Evolutionary conservation across 2,888 invertebrate species (phyloP).

Genomic region (Cosmia pyralina): DNA sequence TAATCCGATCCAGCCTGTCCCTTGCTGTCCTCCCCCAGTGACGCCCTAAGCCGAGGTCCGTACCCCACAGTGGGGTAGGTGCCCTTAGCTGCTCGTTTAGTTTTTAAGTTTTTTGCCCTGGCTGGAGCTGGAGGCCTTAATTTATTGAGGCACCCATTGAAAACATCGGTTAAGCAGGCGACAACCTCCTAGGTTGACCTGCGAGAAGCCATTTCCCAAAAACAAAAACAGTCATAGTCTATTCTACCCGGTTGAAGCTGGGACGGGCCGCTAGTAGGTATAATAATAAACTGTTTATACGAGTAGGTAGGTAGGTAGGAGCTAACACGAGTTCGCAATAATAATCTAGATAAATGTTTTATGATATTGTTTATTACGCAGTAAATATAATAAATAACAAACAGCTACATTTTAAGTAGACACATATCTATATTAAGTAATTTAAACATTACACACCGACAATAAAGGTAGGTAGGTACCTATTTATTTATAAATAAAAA

Average conservation of each 20-base stretch:
- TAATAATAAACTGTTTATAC: neutral
- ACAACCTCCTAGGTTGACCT: too few species aligned
- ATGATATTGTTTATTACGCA: slow-evolving; percentile 40
- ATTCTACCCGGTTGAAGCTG: neutral
- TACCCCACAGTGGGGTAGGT: too few species aligned
- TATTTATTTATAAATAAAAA: neutral
- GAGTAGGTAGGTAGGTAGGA: neutral
- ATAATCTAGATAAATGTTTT: slow-evolving; percentile 13
- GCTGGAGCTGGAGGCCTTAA: too few species aligned
- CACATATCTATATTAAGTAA: slow-evolving; percentile 25
- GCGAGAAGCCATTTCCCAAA: too few species aligned
- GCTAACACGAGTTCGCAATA: slow-evolving; percentile 15
- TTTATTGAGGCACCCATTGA: too few species aligned
- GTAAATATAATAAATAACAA: slow-evolving; percentile 33
- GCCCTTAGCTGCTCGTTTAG: too few species aligned
- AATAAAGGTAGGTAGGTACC: neutral
- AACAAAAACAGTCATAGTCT: too few species aligned
- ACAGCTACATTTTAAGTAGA: slow-evolving; percentile 48
- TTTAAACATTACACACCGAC: slow-evolving; percentile 26
- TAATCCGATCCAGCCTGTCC: too few species aligned
- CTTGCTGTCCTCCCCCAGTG: too few species aligned
- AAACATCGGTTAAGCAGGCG: too few species aligned
- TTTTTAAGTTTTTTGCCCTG: too few species aligned
- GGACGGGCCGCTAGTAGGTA: neutral
- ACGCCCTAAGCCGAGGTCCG: too few species aligned